Evolutionary conservation across 2,888 invertebrate species (phyloP), one percentile per base, ranked within the genome.

Genomic region (Hypolimnas misippus): DNA sequence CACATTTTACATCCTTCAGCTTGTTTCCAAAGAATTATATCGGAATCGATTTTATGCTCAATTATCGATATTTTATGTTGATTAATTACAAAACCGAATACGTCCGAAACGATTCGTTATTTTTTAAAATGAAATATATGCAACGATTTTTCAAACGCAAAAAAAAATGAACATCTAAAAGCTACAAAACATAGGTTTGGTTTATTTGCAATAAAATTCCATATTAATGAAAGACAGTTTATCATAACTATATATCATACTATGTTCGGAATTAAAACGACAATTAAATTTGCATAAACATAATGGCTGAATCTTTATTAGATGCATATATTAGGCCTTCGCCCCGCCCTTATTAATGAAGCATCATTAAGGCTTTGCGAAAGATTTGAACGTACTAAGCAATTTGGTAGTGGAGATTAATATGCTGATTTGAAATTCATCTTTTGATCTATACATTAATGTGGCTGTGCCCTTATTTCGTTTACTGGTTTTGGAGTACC

Each of bases 331-430:
- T 62, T 49, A 57, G 57, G 49, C 21, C 50, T 50, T 55, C 49
- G 12, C 25, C 54, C 33, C 54, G 59, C 63, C 55, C 33, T 63
- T 59, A 61, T 55, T 63, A 59, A 58, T 50, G 58, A 7, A 50
- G 50, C 54, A 50, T 55, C 58, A 57, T 63, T 58, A 58, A 29
- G 40, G 12, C n/a, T 46, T 56, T 25, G 19, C 57, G 33, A 35
- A 50, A 16, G 14, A n/a, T 35, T 19, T 57, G 46, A 16, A 46
- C 2, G 25, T 29, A 49, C 57, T 38, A 19, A 52, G 57, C 19
- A 14, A 50, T 62, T 25, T 35, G 16, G 16, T 6, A 46, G 46
- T 17, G 25, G n/a, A 1, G 21, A 61, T 49, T 40, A 12, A 31
- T 38, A n/a, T 17, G 25, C n/a, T 49, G 8, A 25, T 49, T 25